Base-by-base conservation (phyloP, 30 jellyfish, hydroid and myxozoan species). In the Calvadosia cruxmelitensis region DNA sequence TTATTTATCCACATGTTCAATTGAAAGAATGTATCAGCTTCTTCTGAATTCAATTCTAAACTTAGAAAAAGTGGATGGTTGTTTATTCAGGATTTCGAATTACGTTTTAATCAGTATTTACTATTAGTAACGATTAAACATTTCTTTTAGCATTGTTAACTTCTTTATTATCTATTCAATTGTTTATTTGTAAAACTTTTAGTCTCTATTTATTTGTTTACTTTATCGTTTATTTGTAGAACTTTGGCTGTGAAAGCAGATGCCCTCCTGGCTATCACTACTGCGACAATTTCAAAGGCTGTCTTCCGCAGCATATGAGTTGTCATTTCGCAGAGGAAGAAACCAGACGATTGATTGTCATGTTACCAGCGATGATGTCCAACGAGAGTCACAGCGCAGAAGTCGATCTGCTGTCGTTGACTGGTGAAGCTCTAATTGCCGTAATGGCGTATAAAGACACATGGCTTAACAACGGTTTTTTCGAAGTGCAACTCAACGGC, bases 241-340 rank as follows among this genome's bases (percentile, higher is more conserved):
- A 5, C 15, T 20, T 42, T 42, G 57, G 57, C 57, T 42, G 57
- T 42, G 57, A 26, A 3, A 0, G 27, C 7, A 1, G 0, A 2
- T 77, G 90, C 42, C 73, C 32, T 1, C 70, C 68, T 1, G 53
- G 72, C 64, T 67, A 77, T n/a, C 63, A 62, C 61, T 57, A 3
- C 34, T 77, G 90, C 50, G n/a, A 66, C 34, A 7, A n/a, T 3
- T 23, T 5, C 12, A 1, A 24, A 24, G 25, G 26, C 16, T 77
- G 90, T 49, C 1, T 52, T 71, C 77, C 81, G 24, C 12, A 12
- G 31, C 68, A 67, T 69, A 61, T 67, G 71, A 12, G 61, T 0
- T 77, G 90, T 64, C 76, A 35, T 1, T 66, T 74, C 5, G 42
- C 61, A 2, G 10, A 20, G 57, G 57, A 20, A 5, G 15, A 42